Evolutionary conservation across 2,113 vertebrate genomes (phyloP).

Genomic region (Paracanthobrama guichenoti): DNA sequence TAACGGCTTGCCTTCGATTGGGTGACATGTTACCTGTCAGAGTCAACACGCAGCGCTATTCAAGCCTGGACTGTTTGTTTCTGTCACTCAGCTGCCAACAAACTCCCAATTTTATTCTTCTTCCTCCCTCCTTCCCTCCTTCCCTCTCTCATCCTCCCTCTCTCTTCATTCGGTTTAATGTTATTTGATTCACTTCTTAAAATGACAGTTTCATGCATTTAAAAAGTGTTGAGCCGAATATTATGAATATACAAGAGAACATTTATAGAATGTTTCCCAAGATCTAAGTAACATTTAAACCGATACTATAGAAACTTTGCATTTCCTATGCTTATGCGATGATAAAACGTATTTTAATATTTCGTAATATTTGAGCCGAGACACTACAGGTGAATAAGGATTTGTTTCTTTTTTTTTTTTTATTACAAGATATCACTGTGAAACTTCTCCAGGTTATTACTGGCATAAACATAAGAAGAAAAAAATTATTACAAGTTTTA

Average conservation of each 20-base stretch:
- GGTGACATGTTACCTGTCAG: conserved; percentile 61
- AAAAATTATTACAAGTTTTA: no score
- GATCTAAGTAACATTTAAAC: background rate
- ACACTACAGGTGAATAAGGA: no score
- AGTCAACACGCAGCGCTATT: conserved; percentile 35
- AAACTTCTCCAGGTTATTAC: no score
- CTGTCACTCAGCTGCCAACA: conserved; percentile 49
- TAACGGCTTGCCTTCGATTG: conserved; percentile 51
- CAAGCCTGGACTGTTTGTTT: conserved; percentile 45
- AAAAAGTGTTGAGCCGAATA: background rate
- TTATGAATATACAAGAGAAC: background rate
- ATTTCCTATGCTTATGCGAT: no score
- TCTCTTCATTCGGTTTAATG: background rate
- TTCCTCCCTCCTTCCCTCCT: background rate
- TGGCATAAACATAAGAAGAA: no score
- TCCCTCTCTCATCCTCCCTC: background rate
- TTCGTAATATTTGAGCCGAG: no score
- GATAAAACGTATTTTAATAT: no score
- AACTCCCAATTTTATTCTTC: conserved; percentile 24
- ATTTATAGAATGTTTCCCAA: background rate
- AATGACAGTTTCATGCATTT: background rate
- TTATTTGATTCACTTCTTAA: background rate
- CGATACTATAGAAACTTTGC: background rate
- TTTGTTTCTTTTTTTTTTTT: no score
- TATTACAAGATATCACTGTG: no score